Evolutionary conservation across 2,888 invertebrate genomes (phyloP).

Genomic region (Drosophila birchii): DNA sequence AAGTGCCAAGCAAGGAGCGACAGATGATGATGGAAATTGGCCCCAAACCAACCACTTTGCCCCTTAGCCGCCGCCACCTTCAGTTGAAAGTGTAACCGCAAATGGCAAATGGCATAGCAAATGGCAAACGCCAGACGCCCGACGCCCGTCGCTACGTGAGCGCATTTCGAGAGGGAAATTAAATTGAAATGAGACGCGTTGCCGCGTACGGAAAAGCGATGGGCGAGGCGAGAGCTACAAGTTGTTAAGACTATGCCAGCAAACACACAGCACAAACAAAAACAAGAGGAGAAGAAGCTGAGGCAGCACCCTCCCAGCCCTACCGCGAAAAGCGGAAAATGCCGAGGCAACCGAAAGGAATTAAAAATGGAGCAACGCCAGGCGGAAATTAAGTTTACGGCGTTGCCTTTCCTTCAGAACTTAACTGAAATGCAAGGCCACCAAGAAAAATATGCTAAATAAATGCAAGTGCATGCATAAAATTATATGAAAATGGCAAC

Average conservation of each 20-base stretch:
- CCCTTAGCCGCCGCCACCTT: background rate
- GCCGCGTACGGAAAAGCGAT: constrained; percentile 57
- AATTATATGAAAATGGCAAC: constrained; percentile 29
- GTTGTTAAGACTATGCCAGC: constrained; percentile 54
- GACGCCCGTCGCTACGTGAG: constrained; percentile 54
- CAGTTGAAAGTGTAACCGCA: constrained; percentile 47
- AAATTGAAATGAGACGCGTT: constrained; percentile 72
- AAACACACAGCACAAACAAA: constrained; percentile 38
- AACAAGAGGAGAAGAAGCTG: background rate
- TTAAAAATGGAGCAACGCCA: constrained; percentile 65
- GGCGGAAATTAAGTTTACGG: constrained; percentile 79
- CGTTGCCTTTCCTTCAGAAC: constrained; percentile 41
- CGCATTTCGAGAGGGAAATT: constrained; percentile 70
- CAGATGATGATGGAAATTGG: constrained; percentile 50
- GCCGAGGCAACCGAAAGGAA: constrained; percentile 49
- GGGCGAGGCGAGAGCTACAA: constrained; percentile 64
- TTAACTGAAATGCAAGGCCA: constrained; percentile 67
- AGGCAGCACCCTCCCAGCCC: background rate
- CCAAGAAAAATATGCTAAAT: constrained; percentile 71
- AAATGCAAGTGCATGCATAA: constrained; percentile 59
- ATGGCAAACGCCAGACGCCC: constrained; percentile 52
- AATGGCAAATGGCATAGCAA: constrained; percentile 28
- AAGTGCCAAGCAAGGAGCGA: constrained; percentile 39
- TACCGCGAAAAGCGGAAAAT: constrained; percentile 26
- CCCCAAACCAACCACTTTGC: background rate